Evolutionary conservation across 2,888 invertebrate species (phyloP), one percentile per base, ranked within the genome.

Genomic region (Calameuta idolon): DNA sequence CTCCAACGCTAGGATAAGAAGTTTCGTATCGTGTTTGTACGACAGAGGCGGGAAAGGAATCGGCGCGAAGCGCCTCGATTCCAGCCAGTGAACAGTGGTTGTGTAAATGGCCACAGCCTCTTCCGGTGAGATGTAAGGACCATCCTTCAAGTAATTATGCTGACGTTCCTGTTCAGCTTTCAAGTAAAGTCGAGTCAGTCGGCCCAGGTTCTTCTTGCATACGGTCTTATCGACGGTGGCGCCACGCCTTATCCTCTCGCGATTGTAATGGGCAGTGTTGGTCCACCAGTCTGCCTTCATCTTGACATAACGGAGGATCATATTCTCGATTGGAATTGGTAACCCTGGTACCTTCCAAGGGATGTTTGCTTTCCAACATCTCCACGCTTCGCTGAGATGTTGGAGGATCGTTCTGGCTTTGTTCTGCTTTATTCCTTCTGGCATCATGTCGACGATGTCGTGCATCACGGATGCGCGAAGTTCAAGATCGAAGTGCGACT

Each of bases 211-310:
- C 93, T 99, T 99, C 93, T 99, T 99, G 92, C 99, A 99, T 0
- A 99, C 99, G 0, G 99, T 99, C 92, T 99, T 99, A 92, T 99
- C 99, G 30, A 99, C 99, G 0, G 99, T 99, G 75, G 99, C 99
- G n/a, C 99, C 99, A 85, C 99, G 95, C 4, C 99, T 95, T 84
- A 99, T 99, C 87, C 99, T 94, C 92, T 99, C 99, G 71, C 99
- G 94, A 93, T 99, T 99, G 92, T 99, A 99, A 92, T 99, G 99
- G 0, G 99, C 99, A 0, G 99, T 99, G 92, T 99, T 99, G 0
- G 99, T 99, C 99, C 99, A 99, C 99, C 99, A 99, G 92, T 99
- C 99, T 0, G 99, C 99, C 91, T 99, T 99, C 96, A 99, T 99
- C 92, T 99, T 99, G 15, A 99, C 99, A 92, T 99, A 99, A 68